phyloP scores from a whole-genome alignment of 2,888 invertebrate genomes.

The Trichopria drosophilae region DNA sequence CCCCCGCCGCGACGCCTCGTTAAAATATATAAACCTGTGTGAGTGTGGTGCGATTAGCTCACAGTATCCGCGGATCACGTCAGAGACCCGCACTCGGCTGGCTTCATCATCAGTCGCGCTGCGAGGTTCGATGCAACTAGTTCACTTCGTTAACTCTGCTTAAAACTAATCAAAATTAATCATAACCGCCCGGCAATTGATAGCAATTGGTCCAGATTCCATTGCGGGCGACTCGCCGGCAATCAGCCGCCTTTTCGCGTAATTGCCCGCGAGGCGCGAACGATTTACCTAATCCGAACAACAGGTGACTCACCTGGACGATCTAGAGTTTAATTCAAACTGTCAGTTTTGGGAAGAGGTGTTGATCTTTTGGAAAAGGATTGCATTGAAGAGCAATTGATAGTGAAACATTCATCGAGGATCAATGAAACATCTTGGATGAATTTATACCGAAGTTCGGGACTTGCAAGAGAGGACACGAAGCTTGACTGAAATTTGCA shows the following conservation, averaged over 20 bases:
- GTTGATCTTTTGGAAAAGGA: no score
- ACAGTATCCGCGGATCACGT: constrained; percentile 50
- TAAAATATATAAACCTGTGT: constrained; percentile 57
- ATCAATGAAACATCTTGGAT: no score
- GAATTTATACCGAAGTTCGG: no score
- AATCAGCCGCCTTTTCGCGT: constrained; percentile 37
- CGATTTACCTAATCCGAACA: no score
- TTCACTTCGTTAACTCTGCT: constrained; percentile 54
- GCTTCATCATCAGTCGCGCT: constrained; percentile 42
- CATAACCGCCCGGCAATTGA: constrained; percentile 56
- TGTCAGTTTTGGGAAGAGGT: no score
- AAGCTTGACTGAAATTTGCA: background rate
- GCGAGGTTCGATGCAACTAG: constrained; percentile 48
- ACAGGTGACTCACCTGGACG: no score
- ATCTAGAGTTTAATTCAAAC: no score
- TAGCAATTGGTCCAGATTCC: constrained; percentile 56
- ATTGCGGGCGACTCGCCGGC: constrained; percentile 44
- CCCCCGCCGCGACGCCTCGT: constrained; percentile 43
- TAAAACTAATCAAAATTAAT: constrained; percentile 57
- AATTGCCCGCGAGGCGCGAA: constrained; percentile 36
- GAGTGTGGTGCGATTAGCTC: constrained; percentile 54
- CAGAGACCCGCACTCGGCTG: constrained; percentile 33
- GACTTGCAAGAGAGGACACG: background rate
- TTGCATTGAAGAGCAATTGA: no score
- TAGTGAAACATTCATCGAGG: no score